Conservation (phyloP, 2,113 vertebrate species). For the Lanius collurio region DNA sequence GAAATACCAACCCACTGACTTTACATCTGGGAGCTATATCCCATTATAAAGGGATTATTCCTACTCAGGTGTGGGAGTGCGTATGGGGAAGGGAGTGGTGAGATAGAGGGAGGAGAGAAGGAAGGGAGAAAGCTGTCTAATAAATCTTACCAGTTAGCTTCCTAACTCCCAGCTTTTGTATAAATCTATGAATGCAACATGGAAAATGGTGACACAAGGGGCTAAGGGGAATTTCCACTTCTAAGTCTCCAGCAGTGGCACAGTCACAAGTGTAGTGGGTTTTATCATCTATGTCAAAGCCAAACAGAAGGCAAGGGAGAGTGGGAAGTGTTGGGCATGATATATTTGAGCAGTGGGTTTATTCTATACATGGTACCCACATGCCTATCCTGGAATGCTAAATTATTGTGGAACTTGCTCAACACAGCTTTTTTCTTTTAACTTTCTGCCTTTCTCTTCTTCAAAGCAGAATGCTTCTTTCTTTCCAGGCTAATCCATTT, state of each 20-base stretch:
- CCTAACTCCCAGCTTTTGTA: neutral
- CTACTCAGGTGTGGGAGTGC: accelerated
- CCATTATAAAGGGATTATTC: neutral
- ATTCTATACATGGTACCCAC: neutral
- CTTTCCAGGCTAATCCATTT: neutral
- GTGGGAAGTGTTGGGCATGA: neutral
- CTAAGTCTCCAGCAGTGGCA: neutral
- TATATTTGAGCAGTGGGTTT: neutral
- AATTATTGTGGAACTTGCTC: neutral
- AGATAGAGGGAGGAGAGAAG: neutral
- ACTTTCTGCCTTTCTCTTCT: neutral
- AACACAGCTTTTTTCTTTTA: neutral
- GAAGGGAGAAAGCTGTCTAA: neutral
- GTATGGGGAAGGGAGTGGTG: accelerated
- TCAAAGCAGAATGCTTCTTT: neutral
- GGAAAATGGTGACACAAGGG: neutral
- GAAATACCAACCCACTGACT: accelerated
- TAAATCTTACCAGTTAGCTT: accelerated
- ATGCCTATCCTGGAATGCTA: neutral
- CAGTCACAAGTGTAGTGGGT: accelerated
- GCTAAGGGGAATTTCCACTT: neutral
- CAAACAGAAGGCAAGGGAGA: neutral
- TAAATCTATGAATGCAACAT: neutral
- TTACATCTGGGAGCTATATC: neutral
- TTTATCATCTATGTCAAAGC: neutral